phyloP scores from a whole-genome alignment of 2,888 invertebrate species.

The Tiliacea citrago region DNA sequence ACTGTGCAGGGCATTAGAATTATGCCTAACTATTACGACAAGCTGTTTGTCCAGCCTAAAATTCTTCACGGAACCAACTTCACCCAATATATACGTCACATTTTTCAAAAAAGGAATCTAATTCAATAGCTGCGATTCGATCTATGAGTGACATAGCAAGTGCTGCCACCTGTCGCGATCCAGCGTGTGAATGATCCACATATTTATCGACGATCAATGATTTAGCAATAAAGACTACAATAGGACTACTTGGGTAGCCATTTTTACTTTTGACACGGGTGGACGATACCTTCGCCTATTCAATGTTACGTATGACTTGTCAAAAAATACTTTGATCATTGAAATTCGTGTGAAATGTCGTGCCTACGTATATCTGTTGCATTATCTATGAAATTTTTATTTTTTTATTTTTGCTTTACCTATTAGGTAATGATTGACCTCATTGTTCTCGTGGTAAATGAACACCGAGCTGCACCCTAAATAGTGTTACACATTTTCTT shows the following conservation, averaged over 20 bases:
- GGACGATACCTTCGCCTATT: conserved; percentile 52
- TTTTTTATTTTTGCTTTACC: too few species aligned
- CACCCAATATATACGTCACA: conserved; percentile 9
- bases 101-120: conserved; percentile 67
- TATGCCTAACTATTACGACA: neutral
- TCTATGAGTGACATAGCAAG: conserved; percentile 77
- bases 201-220: conserved; percentile 86
- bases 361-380: too few species aligned
- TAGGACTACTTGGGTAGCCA: conserved; percentile 79
- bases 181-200: conserved; percentile 81
- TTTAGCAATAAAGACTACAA: conserved; percentile 86
- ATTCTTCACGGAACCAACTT: conserved; percentile 53
- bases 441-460: too few species aligned
- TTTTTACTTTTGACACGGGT: conserved; percentile 77
- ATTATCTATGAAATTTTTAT: too few species aligned
- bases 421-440: too few species aligned
- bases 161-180: conserved; percentile 84
- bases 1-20: neutral
- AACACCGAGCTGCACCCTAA: too few species aligned
- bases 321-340: conserved; percentile 55
- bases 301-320: conserved; percentile 66
- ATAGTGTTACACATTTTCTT: too few species aligned
- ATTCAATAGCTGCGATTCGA: conserved; percentile 78
- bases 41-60: neutral
- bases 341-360: conserved; percentile 50